phyloP scores from a whole-genome alignment of 2,888 invertebrate species.

The Platycheirus rosarum region DNA sequence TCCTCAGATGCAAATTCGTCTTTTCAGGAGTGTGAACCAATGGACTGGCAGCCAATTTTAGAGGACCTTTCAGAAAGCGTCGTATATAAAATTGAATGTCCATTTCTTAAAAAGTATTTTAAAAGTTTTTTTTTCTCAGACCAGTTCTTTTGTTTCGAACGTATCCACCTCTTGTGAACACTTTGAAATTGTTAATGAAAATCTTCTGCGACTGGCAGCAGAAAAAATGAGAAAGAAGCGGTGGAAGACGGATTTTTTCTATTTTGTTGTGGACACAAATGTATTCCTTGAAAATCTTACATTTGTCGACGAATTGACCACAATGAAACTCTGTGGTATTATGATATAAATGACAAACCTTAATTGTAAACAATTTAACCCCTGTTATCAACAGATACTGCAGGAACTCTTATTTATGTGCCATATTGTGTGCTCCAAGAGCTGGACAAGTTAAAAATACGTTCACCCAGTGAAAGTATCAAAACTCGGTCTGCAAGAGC shows the following conservation, averaged over 20 bases:
- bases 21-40: slow-evolving; percentile 75
- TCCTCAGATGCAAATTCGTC: slow-evolving; percentile 7
- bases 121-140: slow-evolving; percentile 3
- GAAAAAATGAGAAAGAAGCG: slow-evolving; percentile 64
- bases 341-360: slow-evolving; percentile 61
- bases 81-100: not conserved
- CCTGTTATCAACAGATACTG: slow-evolving; percentile 75
- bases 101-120: not conserved
- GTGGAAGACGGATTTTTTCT: slow-evolving; percentile 77
- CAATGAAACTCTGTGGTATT: slow-evolving; percentile 77
- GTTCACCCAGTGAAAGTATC: slow-evolving; percentile 73
- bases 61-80: slow-evolving; percentile 17
- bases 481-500: slow-evolving; percentile 76
- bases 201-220: slow-evolving; percentile 76
- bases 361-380: no score
- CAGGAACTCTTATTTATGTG: slow-evolving; percentile 80
- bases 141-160: slow-evolving; percentile 2
- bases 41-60: slow-evolving; percentile 77
- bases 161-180: slow-evolving; percentile 73
- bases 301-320: slow-evolving; percentile 80
- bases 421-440: slow-evolving; percentile 84
- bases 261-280: slow-evolving; percentile 84
- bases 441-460: slow-evolving; percentile 83
- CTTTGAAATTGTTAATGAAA: slow-evolving; percentile 75
- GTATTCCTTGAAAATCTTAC: slow-evolving; percentile 82